phyloP scores from a whole-genome alignment of 2,888 invertebrate genomes.

The Lasioglossum pauxillum region DNA sequence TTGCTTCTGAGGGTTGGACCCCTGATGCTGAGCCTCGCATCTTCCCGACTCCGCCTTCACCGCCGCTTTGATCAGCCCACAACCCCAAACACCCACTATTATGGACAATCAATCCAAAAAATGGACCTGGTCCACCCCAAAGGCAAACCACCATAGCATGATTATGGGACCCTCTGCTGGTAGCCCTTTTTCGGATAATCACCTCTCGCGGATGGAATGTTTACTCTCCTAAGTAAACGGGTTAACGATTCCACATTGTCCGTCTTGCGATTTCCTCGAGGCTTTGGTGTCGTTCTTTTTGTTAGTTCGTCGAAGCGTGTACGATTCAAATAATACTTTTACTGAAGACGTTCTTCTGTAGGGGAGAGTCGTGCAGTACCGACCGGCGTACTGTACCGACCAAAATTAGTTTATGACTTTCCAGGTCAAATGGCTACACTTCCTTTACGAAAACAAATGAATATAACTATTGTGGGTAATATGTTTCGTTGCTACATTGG shows the following conservation, averaged over 20 bases:
- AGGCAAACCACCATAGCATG: constrained; percentile 58
- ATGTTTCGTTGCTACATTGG: too few species aligned
- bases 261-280: background rate
- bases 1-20: constrained; percentile 78
- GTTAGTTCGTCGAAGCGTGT: background rate
- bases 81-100: constrained; percentile 81
- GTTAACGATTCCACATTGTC: constrained; percentile 57
- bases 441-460: too few species aligned
- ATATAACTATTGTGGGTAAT: too few species aligned
- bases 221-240: constrained; percentile 56
- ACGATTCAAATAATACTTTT: background rate
- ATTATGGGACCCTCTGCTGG: constrained; percentile 62
- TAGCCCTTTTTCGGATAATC: constrained; percentile 50
- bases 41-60: constrained; percentile 81
- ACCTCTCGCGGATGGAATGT: constrained; percentile 49
- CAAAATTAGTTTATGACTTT: too few species aligned
- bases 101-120: constrained; percentile 83
- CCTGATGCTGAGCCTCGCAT: constrained; percentile 82
- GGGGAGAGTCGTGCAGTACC: too few species aligned
- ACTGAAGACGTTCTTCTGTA: background rate
- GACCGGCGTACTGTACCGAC: too few species aligned
- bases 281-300: background rate
- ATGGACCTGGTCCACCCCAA: constrained; percentile 66
- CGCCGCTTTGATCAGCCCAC: constrained; percentile 81
- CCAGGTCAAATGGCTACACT: too few species aligned